phyloP scores from a whole-genome alignment of 2,113 vertebrate species.

The Tympanuchus pallidicinctus region DNA sequence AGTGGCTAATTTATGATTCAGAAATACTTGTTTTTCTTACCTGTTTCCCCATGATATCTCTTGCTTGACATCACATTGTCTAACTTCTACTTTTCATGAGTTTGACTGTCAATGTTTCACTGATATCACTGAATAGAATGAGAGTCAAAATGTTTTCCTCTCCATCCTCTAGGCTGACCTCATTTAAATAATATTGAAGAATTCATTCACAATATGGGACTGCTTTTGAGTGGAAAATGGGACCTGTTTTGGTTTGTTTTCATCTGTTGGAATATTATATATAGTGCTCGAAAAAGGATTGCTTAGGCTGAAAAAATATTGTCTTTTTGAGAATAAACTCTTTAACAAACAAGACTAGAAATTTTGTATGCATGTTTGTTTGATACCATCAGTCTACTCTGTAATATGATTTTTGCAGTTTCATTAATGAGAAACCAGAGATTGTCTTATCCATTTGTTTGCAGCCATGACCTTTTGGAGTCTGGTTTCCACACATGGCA shows the following conservation, averaged over 20 bases:
- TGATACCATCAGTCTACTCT: background rate
- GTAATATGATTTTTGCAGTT: background rate
- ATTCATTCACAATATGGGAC: background rate
- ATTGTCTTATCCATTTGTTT: background rate
- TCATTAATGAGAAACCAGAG: background rate
- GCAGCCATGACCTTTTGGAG: background rate
- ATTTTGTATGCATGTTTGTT: conserved; percentile 16
- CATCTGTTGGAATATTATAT: background rate
- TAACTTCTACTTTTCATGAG: background rate
- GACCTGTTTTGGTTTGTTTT: background rate
- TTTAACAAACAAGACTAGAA: conserved; percentile 35
- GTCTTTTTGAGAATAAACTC: conserved; percentile 63
- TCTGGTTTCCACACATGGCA: background rate
- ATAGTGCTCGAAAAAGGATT: background rate
- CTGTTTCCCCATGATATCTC: conserved; percentile 44
- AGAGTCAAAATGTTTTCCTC: background rate
- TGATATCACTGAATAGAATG: background rate
- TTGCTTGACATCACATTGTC: background rate
- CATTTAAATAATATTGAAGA: conserved; percentile 5
- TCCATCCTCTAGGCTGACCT: background rate
- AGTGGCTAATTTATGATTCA: conserved; percentile 19
- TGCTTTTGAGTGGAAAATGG: conserved; percentile 13
- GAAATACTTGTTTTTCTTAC: conserved; percentile 32
- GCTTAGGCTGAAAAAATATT: conserved; percentile 21
- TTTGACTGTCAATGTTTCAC: conserved; percentile 7